Base-by-base conservation (phyloP, 1,140 invertebrate species). In the Asobara japonica region DNA sequence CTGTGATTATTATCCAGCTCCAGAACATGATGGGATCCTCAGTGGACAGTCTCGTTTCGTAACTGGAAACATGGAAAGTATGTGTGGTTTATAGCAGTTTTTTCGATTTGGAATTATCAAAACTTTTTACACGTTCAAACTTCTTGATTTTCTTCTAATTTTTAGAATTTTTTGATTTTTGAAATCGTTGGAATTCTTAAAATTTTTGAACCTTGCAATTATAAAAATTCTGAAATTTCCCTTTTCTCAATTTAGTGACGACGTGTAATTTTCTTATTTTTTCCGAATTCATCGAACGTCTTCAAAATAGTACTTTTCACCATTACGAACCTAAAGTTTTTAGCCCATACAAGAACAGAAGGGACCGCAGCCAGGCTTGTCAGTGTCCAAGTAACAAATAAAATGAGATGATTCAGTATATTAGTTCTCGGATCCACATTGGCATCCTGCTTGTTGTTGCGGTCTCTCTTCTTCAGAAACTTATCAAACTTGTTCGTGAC, bases 331-430 rank as follows among this genome's bases (percentile, higher is more conserved):
- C 51, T 80, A 61, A 84, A 86, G 79, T 88, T 88, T 78, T 87
- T 86, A 3, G 87, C 88, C 88, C 88, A 89, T 22, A 87, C 83
- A 2, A 89, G 73, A 13, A 83, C 82, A 56, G 84, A 82, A 18
- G 88, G 88, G 45, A 88, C 60, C 22, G 86, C 84, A 38, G 87
- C 77, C 25, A 86, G 22, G 3, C 86, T 80, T 29, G 79, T 74
- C 36, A 87, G 81, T 69, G 74, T 79, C 76, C 82, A 85, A 13
- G 85, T 74, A 18, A 88, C 66, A 29, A 89, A 85, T 8, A 88
- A 18, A 8, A 87, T 70, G 8, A 88, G 70, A 74, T 88, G 83
- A 77, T 86, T 80, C 0, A 84, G 68, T 69, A 87, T 85, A 69
- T 82, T 80, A 61, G 79, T 60, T 72, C 79, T 75, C 27, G 67